Evolutionary conservation across 2,888 invertebrate genomes (phyloP), one percentile per base, ranked within the genome.

Genomic region (Spisula subtruncata): DNA sequence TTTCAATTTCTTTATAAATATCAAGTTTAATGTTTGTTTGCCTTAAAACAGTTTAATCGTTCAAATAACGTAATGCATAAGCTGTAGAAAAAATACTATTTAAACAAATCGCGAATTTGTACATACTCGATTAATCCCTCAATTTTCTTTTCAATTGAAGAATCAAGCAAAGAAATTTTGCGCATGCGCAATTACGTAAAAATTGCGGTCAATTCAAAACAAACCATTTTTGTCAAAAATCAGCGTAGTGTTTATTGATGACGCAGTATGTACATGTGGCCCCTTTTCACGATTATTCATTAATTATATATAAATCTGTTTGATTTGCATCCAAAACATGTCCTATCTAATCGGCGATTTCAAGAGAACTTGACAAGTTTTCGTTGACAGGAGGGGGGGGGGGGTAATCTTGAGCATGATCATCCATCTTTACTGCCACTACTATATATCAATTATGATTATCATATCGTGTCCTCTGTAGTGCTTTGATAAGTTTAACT

Each of bases 191-290:
- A 41, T 25, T 35, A 18, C 1, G 35, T 18, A 14, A 32, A 35
- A 75, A 35, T 75, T 32, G 75, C 75, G 75, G 35, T 35, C 35
- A 18, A 75, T 75, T 75, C 75, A 75, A 75, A 75, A 32, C 16
- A 71, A 75, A 35, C 32, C 10, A 32, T 25, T 25, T 66, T 4
- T 10, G 0, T 0, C 25, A 0, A 25, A 66, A 66, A 0, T 66
- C 25, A 25, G 25, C n/a, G 4, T 25, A 1, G 1, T n/a, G 10
- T 25, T 66, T 25, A 66, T 66, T 66, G 60, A 66, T 25, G 60
- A 66, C n/a, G 5, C n/a, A n/a, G 60, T 66, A 25, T n/a, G 60
- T 25, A 25, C 25, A 10, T 25, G n/a, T 25, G 25, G 12, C 2
- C 25, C 25, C 5, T 10, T 66, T 66, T 25, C 25, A 25, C 25